phyloP scores from a whole-genome alignment of 2,888 invertebrate genomes.

The Chrysomela aeneicollis region DNA sequence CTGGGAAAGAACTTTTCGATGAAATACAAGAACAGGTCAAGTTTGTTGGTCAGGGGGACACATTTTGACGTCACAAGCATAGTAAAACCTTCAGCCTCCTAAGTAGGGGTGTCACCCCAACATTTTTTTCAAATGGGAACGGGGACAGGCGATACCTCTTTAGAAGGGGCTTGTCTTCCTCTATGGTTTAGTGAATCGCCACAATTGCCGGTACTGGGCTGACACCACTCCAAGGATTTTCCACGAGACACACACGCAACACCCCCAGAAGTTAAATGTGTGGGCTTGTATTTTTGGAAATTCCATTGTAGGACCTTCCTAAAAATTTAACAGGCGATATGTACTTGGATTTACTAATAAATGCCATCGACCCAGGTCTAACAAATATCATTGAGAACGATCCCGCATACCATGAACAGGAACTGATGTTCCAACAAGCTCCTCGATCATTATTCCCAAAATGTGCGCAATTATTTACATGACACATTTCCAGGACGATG shows the following conservation, averaged over 20 bases:
- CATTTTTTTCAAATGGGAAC: too few relatives aligned
- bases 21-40: too few relatives aligned
- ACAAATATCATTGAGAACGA: not conserved
- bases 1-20: too few relatives aligned
- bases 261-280: conserved; percentile 24
- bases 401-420: not conserved
- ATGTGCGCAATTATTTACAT: too few relatives aligned
- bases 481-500: too few relatives aligned
- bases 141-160: too few relatives aligned
- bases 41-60: too few relatives aligned
- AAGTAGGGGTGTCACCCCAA: too few relatives aligned
- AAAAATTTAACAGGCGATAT: conserved; percentile 27
- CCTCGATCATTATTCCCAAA: too few relatives aligned
- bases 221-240: conserved; percentile 23
- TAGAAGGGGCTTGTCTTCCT: conserved; percentile 23
- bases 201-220: conserved; percentile 28
- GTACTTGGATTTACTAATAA: conserved; percentile 29
- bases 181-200: conserved; percentile 24
- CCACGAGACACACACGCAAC: conserved; percentile 20
- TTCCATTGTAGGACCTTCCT: conserved; percentile 23
- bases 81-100: too few relatives aligned
- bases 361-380: conserved; percentile 7
- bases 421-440: not conserved
- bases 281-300: conserved; percentile 12
- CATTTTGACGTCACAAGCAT: too few relatives aligned